Conservation (phyloP, 2,888 invertebrate species). For the Ethmia dodecea region DNA sequence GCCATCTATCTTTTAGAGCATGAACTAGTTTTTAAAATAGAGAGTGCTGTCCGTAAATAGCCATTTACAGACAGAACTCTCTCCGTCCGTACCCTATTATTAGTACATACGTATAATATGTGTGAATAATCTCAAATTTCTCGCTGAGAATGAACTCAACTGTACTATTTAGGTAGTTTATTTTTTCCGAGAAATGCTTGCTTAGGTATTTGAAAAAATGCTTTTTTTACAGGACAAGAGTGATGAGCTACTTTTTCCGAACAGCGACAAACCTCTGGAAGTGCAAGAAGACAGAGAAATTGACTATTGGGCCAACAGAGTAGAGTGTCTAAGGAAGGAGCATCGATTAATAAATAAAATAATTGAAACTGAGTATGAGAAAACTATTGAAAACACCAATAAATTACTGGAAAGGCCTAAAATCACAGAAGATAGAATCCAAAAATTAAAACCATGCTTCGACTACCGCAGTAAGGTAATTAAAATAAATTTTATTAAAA, state of each 20-base stretch:
- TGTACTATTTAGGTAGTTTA: too few species aligned
- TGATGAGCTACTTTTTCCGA: constrained; percentile 34
- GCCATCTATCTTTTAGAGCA: too few species aligned
- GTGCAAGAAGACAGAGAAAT: constrained; percentile 34
- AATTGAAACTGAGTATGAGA: constrained; percentile 58
- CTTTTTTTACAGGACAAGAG: constrained; percentile 36
- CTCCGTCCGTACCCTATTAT: too few species aligned
- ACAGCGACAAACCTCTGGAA: constrained; percentile 27
- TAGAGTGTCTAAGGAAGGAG: constrained; percentile 57
- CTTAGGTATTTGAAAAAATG: too few species aligned
- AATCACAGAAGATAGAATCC: constrained; percentile 41
- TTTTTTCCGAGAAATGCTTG: too few species aligned
- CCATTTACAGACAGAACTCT: too few species aligned
- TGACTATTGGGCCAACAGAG: constrained; percentile 59
- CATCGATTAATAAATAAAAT: constrained; percentile 61
- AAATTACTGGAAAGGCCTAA: constrained; percentile 38
- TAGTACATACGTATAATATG: too few species aligned
- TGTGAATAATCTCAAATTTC: too few species aligned
- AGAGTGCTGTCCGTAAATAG: too few species aligned
- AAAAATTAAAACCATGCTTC: constrained; percentile 57
- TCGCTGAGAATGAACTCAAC: too few species aligned
- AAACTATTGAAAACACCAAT: constrained; percentile 46
- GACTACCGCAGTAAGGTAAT: constrained; percentile 56
- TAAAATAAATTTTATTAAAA: constrained; percentile 38
- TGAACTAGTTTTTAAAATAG: too few species aligned